Conservation (phyloP, 2,113 vertebrate species). For the Tenebrosternarchus preto region DNA sequence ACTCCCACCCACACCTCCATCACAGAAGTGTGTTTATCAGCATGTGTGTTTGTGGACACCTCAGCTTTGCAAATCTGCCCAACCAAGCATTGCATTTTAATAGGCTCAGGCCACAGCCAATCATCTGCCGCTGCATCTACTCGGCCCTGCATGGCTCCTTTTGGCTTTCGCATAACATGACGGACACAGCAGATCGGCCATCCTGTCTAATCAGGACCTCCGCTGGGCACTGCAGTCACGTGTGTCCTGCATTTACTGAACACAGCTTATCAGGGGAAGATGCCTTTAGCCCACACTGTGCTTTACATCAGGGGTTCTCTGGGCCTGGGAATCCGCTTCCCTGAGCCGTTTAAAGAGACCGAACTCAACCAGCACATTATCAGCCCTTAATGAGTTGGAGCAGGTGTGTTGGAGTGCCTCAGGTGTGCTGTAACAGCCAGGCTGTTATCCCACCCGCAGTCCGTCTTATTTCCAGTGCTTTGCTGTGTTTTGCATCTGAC, state of each 20-base stretch:
- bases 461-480: too few relatives aligned
- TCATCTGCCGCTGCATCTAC: conserved; percentile 45
- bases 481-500: too few relatives aligned
- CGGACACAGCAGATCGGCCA: background rate
- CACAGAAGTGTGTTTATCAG: background rate
- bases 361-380: too few relatives aligned
- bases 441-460: too few relatives aligned
- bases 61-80: conserved; percentile 10
- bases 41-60: background rate
- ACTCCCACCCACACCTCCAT: background rate
- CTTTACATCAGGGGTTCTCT: background rate
- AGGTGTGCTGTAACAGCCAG: too few relatives aligned
- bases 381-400: too few relatives aligned
- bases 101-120: conserved; percentile 52
- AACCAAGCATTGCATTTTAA: conserved; percentile 53
- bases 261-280: conserved; percentile 23
- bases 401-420: too few relatives aligned
- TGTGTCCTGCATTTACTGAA: background rate
- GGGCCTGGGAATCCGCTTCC: too few relatives aligned
- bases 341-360: too few relatives aligned
- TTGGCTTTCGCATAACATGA: conserved; percentile 28
- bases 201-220: conserved; percentile 35
- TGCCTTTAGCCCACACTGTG: background rate
- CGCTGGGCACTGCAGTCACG: conserved; percentile 1
- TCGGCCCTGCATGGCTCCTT: background rate